Percentiles rank a stretch among this genome's conserved stretches.
Evolutionary conservation across 2,888 invertebrate genomes (phyloP).

Genomic region (Callyntrura guangdongensis): DNA sequence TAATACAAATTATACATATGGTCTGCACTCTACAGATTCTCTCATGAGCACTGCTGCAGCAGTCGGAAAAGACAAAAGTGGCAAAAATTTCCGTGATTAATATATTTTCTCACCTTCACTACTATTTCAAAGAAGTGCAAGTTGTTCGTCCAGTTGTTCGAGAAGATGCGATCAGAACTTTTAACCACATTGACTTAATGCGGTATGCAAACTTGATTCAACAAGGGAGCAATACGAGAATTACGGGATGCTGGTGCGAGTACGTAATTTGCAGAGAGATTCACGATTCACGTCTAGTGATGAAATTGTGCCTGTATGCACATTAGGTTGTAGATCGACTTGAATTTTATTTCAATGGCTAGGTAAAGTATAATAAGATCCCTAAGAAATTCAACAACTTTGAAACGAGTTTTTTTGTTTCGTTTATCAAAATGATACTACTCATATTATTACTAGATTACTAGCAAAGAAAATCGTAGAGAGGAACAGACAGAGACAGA

Average conservation of each 20-base stretch:
- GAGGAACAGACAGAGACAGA: background rate
- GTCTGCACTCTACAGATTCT: no score
- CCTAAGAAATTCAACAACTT: background rate
- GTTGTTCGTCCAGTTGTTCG: no score
- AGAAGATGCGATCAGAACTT: background rate
- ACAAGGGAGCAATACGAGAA: no score
- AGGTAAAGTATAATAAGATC: background rate
- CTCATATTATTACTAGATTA: background rate
- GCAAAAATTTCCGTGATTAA: no score
- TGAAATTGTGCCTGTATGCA: background rate
- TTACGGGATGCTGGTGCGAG: no score
- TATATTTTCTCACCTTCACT: no score
- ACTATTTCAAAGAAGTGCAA: no score
- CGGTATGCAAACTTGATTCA: background rate
- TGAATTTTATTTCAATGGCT: background rate
- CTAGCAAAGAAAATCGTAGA: background rate
- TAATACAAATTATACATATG: no score
- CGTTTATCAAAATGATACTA: background rate
- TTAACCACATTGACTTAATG: background rate
- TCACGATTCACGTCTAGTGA: background rate
- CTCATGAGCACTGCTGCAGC: no score
- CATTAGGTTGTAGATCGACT: background rate
- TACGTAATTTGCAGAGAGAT: background rate
- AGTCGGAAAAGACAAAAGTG: no score
- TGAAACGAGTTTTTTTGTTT: conserved; percentile 57